Percentiles rank a stretch among this genome's conserved stretches.
Evolutionary conservation across 2,888 invertebrate species (phyloP).

Genomic region (Leucophora obtusa): DNA sequence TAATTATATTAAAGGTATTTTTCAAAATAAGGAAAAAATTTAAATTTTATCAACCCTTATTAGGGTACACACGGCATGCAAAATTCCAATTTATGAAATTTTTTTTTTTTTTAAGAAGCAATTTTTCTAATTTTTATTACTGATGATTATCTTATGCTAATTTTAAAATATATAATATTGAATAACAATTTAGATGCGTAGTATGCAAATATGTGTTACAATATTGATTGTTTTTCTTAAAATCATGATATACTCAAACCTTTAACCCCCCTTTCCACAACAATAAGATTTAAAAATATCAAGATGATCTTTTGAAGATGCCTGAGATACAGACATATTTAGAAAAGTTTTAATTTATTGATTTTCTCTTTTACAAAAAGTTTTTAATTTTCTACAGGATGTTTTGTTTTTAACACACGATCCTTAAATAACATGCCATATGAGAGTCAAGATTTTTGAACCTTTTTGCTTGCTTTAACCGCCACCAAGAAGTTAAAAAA

Average conservation of each 20-base stretch:
- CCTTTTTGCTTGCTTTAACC: conserved; percentile 15
- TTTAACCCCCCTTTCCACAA: background rate
- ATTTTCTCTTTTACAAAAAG: background rate
- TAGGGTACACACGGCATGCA: background rate
- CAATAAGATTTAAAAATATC: background rate
- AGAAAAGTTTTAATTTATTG: conserved; percentile 22
- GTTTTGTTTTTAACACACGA: conserved; percentile 15
- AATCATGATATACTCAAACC: background rate
- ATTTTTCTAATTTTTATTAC: background rate
- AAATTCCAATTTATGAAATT: background rate
- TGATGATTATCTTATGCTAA: conserved; percentile 7
- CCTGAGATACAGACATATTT: background rate
- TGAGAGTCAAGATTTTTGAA: conserved; percentile 11
- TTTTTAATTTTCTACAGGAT: conserved; percentile 11
- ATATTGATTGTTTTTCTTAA: conserved; percentile 9
- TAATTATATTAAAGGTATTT: conserved; percentile 5
- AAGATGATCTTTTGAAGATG: background rate
- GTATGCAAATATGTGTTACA: background rate
- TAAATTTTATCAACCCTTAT: background rate
- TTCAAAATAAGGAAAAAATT: conserved; percentile 7
- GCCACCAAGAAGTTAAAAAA: conserved; percentile 48
- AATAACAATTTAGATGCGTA: background rate
- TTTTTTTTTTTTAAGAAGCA: conserved; percentile 1
- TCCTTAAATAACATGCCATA: conserved; percentile 11
- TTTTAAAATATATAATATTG: conserved; percentile 8